phyloP scores from a whole-genome alignment of 64 coral and sea anemone genomes.

The Stichodactyla helianthus region DNA sequence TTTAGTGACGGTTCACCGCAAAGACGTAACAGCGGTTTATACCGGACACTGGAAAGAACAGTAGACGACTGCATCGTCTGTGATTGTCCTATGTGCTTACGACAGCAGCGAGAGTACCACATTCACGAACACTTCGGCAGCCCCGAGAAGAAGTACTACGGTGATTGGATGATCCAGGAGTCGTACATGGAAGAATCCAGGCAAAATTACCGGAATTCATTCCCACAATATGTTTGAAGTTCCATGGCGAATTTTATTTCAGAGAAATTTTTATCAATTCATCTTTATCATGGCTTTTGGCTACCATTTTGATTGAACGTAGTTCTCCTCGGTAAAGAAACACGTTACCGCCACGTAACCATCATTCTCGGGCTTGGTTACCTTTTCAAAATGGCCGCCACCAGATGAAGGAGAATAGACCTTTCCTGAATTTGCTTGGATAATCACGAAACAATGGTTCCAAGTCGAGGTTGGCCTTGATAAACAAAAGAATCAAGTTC shows the following conservation, averaged over 20 bases:
- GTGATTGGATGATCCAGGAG: slow-evolving; percentile 74
- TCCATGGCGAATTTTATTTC: not conserved
- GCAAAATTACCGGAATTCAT: slow-evolving; percentile 11
- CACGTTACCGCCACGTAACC: too few relatives aligned
- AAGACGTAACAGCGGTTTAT: slow-evolving; percentile 26
- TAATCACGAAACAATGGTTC: too few relatives aligned
- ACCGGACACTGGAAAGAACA: slow-evolving; percentile 29
- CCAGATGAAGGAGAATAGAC: not conserved
- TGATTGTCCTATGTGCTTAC: slow-evolving; percentile 64
- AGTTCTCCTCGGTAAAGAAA: not conserved
- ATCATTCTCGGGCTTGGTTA: not conserved
- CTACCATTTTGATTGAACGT: not conserved
- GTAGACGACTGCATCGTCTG: slow-evolving; percentile 21
- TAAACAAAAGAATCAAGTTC: too few relatives aligned
- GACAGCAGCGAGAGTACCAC: slow-evolving; percentile 26
- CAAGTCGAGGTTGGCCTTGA: too few relatives aligned
- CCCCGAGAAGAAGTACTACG: slow-evolving; percentile 86
- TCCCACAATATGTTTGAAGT: slow-evolving; percentile 25
- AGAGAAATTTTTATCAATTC: not conserved
- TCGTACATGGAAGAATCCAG: not conserved
- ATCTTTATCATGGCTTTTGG: not conserved
- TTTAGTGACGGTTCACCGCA: slow-evolving; percentile 50
- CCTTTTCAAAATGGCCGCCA: not conserved
- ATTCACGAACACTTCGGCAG: slow-evolving; percentile 53
- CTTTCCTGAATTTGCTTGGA: too few relatives aligned